Percentiles rank a stretch among this genome's conserved stretches.
phyloP scores from a whole-genome alignment of 2,888 invertebrate genomes.

The Leistus spinibarbis region DNA sequence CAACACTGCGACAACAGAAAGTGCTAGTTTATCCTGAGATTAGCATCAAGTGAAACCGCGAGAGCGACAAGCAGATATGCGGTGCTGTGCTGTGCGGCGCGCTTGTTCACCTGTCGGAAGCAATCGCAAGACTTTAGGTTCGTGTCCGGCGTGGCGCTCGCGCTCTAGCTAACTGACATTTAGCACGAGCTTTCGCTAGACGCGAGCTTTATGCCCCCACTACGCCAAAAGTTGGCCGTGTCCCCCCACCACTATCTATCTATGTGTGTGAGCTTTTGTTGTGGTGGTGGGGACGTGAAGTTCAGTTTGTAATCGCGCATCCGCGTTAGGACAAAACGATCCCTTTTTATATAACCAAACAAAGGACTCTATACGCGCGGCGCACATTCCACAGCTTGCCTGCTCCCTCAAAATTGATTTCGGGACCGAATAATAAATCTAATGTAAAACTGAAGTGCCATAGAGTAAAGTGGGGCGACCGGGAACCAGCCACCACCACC shows the following conservation, averaged over 20 bases:
- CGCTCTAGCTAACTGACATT: background rate
- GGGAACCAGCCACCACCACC: background rate
- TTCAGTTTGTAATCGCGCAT: background rate
- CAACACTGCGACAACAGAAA: background rate
- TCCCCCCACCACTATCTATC: background rate
- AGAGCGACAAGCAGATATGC: background rate
- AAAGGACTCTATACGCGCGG: background rate
- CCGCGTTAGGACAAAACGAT: background rate
- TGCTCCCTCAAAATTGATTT: background rate
- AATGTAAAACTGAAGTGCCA: background rate
- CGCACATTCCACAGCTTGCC: constrained; percentile 1
- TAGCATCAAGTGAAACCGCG: background rate
- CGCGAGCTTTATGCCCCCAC: background rate
- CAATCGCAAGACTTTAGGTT: background rate
- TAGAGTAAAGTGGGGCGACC: background rate
- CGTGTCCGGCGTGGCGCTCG: background rate
- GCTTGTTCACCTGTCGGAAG: background rate
- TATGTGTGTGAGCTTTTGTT: background rate
- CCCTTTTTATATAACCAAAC: background rate
- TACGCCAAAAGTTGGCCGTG: background rate
- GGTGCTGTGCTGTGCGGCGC: background rate
- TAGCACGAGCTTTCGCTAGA: background rate
- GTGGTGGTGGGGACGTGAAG: background rate
- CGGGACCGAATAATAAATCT: background rate
- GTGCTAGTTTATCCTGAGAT: background rate